Base-by-base conservation (phyloP, 2,797 vertebrate species). In the Decapterus maruadsi region DNA sequence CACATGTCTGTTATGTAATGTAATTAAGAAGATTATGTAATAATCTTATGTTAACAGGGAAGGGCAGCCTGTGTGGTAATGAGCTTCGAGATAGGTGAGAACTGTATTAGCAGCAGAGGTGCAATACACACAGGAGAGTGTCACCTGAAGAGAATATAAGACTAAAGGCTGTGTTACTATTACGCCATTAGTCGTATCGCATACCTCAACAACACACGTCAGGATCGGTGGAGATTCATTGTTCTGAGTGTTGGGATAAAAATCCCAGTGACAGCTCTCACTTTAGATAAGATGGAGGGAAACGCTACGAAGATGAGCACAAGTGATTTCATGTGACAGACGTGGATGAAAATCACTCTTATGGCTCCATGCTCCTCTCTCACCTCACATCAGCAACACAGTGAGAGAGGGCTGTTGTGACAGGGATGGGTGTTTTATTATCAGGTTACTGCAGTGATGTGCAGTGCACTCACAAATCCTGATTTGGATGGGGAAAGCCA, bases 311-410 rank as follows among this genome's bases (percentile, higher is more conserved):
- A 57, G 54, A 78, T 46, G 70, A 74, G 63, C 63, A 46, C 36
- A 26, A 61, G 70, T 74, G 77, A 88, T 91, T 80, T 74, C 68
- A 77, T 76, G 77, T 88, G 91, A 87, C 87, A 87, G 78, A 67
- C 17, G 43, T 3, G 43, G 72, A 77, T 72, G 58, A 74, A 73
- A 87, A 79, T 85, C 67, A 54, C 55, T 87, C 81, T 83, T 42
- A 80, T 42, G 45, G 63, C 77, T 62, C 29, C 66, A 0, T 34
- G 61, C 62, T 66, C 66, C 34, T 43, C 80, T 70, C 56, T 67
- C 48, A 7, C 10, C 29, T 76, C 68, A 70, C 68, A 85, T 71
- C 72, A 81, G 64, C 48, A 22, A 26, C 31, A 4, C 59, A 53
- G 17, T 17, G 46, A 8, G 1, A 42, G 6, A 34, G 65, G 68